These are phyloP conservation scores for Lomographa bimaculata DNA, from an alignment of 2,888 invertebrate species.

Conservation along the genomic window DNA sequence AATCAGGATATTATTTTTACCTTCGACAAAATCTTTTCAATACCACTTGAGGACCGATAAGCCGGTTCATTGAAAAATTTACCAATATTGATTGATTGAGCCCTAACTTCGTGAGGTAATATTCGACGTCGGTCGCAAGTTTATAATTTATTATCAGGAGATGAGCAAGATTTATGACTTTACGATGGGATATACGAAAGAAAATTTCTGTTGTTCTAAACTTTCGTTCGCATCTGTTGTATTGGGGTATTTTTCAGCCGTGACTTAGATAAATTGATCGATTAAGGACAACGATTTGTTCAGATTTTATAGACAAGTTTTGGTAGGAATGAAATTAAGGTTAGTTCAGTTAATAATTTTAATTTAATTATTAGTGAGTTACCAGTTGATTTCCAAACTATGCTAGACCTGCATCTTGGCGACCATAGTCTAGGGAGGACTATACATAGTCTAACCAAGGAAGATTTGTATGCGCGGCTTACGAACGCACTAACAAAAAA, in stretches of 20 bases:
- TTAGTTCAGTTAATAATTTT: not conserved
- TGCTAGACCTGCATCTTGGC: no score
- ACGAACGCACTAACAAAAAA: no score
- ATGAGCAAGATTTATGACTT: slow-evolving; percentile 25
- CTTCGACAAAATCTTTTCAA: slow-evolving; percentile 20
- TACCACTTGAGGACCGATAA: slow-evolving; percentile 22
- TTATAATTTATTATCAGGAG: slow-evolving; percentile 25
- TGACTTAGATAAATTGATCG: slow-evolving; percentile 6
- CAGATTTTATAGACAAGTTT: no score
- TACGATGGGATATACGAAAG: slow-evolving; percentile 16
- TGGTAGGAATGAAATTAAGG: no score
- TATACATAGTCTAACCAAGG: no score
- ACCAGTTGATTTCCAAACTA: no score
- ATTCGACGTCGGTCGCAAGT: slow-evolving; percentile 27
- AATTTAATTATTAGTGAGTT: no score
- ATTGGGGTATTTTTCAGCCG: slow-evolving; percentile 7
- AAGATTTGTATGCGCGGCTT: no score
- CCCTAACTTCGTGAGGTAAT: slow-evolving; percentile 25
- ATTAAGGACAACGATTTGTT: not conserved
- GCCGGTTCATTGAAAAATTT: slow-evolving; percentile 27
- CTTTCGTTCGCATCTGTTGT: slow-evolving; percentile 16
- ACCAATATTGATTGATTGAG: slow-evolving; percentile 27
- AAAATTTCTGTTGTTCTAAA: slow-evolving; percentile 19
- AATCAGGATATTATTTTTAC: slow-evolving; percentile 17
- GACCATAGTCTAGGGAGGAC: no score